Percentiles rank a stretch among this genome's conserved stretches.
These are phyloP conservation scores for Megaptera novaeangliae DNA, from an alignment of 2,113 vertebrate genomes.

Conservation along the genomic window DNA sequence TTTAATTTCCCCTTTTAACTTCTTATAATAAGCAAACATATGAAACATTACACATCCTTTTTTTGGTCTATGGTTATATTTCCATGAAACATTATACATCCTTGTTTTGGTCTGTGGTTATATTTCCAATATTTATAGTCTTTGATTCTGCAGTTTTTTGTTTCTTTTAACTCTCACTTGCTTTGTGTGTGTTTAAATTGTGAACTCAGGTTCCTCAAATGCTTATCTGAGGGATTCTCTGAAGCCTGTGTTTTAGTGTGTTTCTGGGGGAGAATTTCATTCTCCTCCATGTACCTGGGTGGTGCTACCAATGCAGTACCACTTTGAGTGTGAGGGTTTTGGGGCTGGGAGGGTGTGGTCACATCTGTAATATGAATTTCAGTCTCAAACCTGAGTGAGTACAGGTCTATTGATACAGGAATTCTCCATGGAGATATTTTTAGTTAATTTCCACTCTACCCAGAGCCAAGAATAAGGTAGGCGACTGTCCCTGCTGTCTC, in stretches of 20 bases:
- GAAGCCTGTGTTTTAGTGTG: not conserved
- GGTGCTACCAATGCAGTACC: not conserved
- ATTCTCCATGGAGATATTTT: not conserved
- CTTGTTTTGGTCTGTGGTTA: not conserved
- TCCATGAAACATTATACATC: not conserved
- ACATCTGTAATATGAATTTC: not conserved
- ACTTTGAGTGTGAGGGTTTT: not conserved
- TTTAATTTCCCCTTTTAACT: not conserved
- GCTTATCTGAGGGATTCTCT: not conserved
- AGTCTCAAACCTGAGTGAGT: not conserved
- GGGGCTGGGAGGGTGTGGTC: not conserved
- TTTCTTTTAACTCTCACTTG: not conserved
- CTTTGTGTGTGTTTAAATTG: not conserved
- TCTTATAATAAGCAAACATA: not conserved
- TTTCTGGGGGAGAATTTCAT: not conserved
- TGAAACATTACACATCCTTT: not conserved
- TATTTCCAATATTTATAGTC: not conserved
- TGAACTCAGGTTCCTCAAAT: not conserved
- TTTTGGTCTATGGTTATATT: not conserved
- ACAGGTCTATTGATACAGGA: not conserved
- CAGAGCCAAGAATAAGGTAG: not conserved
- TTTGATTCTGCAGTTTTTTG: not conserved
- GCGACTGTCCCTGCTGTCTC: not conserved
- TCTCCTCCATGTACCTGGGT: not conserved
- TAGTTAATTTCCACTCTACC: not conserved